Evolutionary conservation across 2,113 vertebrate species (phyloP).

Genomic region (Caranx ignobilis): DNA sequence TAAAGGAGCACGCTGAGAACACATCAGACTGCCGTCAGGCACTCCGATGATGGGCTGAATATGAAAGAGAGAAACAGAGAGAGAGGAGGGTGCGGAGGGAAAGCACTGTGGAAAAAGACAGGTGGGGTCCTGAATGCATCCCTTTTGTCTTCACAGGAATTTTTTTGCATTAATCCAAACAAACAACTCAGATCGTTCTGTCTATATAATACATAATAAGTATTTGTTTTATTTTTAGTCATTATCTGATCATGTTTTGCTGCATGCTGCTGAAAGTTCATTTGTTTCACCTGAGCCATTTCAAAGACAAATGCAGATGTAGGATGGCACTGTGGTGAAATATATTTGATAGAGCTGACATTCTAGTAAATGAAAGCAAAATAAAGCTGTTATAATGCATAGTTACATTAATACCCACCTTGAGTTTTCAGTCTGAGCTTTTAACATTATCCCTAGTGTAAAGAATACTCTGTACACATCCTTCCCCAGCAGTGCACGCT

Average conservation of each 20-base stretch:
- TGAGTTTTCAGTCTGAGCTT: slow-evolving; percentile 50
- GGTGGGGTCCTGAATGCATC: slow-evolving; percentile 40
- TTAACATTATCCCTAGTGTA: slow-evolving; percentile 54
- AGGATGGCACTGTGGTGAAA: background rate
- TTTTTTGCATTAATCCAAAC: slow-evolving; percentile 29
- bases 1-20: slow-evolving; percentile 69
- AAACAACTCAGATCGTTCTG: slow-evolving; percentile 12
- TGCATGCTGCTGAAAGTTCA: slow-evolving; percentile 12
- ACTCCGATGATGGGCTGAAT: slow-evolving; percentile 59
- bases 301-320: slow-evolving; percentile 41
- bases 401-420: slow-evolving; percentile 44
- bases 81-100: slow-evolving; percentile 17
- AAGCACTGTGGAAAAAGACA: slow-evolving; percentile 35
- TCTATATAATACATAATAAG: background rate
- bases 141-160: slow-evolving; percentile 34
- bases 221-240: background rate
- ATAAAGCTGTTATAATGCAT: slow-evolving; percentile 39
- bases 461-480: slow-evolving; percentile 45
- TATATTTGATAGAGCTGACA: slow-evolving; percentile 20
- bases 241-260: slow-evolving; percentile 19
- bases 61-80: slow-evolving; percentile 37
- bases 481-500: slow-evolving; percentile 51
- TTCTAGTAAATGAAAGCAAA: slow-evolving; percentile 42
- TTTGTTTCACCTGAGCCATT: slow-evolving; percentile 24
- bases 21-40: slow-evolving; percentile 69